These are phyloP conservation scores for Micrasema longulum DNA, from an alignment of 1,140 invertebrate species.

Conservation along the genomic window DNA sequence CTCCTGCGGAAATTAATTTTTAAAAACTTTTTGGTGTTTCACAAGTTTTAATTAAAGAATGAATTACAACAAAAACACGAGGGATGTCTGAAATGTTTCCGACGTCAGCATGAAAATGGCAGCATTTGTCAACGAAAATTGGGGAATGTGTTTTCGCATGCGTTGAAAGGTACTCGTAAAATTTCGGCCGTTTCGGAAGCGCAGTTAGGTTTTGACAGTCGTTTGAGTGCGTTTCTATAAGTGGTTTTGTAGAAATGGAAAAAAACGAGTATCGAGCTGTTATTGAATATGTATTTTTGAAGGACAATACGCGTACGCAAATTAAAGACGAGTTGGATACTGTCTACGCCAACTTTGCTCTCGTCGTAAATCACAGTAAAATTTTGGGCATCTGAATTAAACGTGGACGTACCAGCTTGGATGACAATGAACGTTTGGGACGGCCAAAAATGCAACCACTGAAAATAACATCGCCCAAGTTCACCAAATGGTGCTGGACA, in stretches of 20 bases:
- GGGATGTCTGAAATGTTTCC: neutral
- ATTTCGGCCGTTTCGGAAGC: neutral
- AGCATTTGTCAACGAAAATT: no score
- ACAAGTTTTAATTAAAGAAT: neutral
- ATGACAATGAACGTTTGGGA: no score
- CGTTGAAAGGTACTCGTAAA: no score
- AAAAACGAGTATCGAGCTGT: conserved; percentile 1
- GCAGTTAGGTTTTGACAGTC: neutral
- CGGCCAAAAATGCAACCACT: no score
- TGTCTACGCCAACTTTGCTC: no score
- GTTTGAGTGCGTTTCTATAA: neutral
- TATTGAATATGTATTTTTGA: conserved; percentile 4
- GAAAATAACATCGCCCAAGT: no score
- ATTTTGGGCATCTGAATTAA: conserved; percentile 39
- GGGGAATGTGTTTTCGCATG: no score
- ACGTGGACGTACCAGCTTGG: no score
- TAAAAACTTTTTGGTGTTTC: neutral
- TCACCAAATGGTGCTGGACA: no score
- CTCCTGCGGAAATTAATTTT: neutral
- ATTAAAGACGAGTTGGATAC: no score
- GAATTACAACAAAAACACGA: neutral
- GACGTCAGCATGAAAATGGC: no score
- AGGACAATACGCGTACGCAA: no score
- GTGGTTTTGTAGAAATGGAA: neutral
- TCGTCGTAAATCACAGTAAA: neutral